These are phyloP conservation scores for Otolemur crassicaudatus DNA, from an alignment of 2,797 vertebrate genomes.

Conservation along the genomic window DNA sequence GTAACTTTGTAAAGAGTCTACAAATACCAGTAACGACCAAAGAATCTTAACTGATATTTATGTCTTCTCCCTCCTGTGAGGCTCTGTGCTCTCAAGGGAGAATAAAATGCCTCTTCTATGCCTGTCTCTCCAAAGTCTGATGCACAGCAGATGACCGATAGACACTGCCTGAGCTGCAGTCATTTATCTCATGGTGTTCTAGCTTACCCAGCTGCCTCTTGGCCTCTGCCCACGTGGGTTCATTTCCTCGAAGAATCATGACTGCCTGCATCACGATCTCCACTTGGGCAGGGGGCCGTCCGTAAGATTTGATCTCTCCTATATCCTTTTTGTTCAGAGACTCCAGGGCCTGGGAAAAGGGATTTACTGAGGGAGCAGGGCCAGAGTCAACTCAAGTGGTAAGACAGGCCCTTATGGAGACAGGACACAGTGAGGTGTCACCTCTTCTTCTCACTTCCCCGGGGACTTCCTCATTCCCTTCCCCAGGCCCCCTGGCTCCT, in stretches of 20 bases:
- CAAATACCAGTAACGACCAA: neutral
- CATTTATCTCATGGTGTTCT: neutral
- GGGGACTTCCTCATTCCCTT: neutral
- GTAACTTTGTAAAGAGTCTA: neutral
- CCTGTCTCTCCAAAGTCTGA: neutral
- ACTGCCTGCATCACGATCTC: conserved; percentile 96
- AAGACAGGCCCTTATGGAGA: neutral
- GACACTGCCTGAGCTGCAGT: neutral
- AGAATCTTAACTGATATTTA: neutral
- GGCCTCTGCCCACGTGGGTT: conserved; percentile 94
- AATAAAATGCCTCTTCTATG: neutral
- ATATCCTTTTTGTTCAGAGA: conserved; percentile 96
- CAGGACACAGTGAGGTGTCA: neutral
- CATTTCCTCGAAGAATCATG: conserved; percentile 93
- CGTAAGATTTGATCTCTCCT: conserved; percentile 95
- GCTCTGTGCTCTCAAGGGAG: neutral
- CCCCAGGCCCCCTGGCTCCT: neutral
- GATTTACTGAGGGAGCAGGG: neutral
- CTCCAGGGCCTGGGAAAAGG: conserved; percentile 90
- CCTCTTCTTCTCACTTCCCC: neutral
- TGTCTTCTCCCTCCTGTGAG: neutral
- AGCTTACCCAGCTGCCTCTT: conserved; percentile 94
- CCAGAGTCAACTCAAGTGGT: neutral
- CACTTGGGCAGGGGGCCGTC: conserved; percentile 92
- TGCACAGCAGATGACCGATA: neutral